phyloP scores from a whole-genome alignment of 2,888 invertebrate genomes.

The Fragum sueziense region DNA sequence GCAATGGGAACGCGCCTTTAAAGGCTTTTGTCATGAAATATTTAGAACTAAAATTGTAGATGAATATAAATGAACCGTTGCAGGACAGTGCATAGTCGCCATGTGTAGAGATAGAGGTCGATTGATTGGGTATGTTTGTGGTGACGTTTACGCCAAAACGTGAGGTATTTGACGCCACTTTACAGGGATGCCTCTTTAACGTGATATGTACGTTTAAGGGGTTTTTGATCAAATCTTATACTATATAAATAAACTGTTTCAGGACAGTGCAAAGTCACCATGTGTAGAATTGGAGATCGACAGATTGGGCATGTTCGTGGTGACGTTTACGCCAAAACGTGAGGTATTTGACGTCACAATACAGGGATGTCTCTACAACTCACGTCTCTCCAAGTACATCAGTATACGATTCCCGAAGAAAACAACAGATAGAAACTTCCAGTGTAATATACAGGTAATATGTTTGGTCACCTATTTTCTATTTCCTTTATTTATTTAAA shows the following conservation, averaged over 20 bases:
- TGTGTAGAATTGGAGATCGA: conserved; percentile 75
- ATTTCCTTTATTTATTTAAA: too few species aligned
- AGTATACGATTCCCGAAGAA: conserved; percentile 80
- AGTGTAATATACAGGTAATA: conserved; percentile 75
- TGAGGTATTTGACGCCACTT: conserved; percentile 77
- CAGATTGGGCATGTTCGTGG: conserved; percentile 75
- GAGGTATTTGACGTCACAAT: conserved; percentile 77
- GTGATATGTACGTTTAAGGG: too few species aligned
- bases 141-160: conserved; percentile 75
- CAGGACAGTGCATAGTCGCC: conserved; percentile 62
- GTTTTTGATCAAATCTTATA: too few species aligned
- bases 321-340: conserved; percentile 73
- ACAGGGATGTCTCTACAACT: conserved; percentile 79
- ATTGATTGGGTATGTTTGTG: conserved; percentile 75
- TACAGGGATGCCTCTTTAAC: conserved; percentile 79
- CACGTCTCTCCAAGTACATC: conserved; percentile 76
- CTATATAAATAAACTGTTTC: too few species aligned
- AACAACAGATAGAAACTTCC: conserved; percentile 74
- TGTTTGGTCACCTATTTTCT: not conserved
- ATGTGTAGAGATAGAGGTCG: conserved; percentile 74
- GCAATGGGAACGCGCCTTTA: too few species aligned
- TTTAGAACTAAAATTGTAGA: too few species aligned
- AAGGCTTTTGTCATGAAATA: too few species aligned
- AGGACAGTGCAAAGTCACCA: conserved; percentile 61
- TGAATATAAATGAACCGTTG: too few species aligned